Evolutionary conservation across 2,797 vertebrate genomes (phyloP), one percentile per base, ranked within the genome.

Genomic region (Neomorphus geoffroyi): DNA sequence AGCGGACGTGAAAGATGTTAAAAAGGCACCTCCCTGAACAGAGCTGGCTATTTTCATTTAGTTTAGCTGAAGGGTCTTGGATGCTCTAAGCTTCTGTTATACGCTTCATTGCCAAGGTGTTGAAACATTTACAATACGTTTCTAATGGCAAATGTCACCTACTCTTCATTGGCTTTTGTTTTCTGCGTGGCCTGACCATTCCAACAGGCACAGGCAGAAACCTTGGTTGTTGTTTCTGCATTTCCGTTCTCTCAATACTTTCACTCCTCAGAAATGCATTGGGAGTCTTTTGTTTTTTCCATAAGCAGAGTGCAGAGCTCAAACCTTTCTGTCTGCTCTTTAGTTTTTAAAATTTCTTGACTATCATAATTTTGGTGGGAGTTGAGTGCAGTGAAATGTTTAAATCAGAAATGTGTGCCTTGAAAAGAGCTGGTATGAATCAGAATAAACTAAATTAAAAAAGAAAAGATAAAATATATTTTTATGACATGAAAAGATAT

Each of bases 61-160:
- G 50, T 88, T 95, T 91, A 66, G 88, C 70, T 95, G 92, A 96
- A 95, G 85, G 74, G 75, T 88, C 86, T 88, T 83, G 82, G 82
- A 66, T 39, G 54, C 72, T 93, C 73, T 37, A 32, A 61, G 87
- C 61, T 82, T 80, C 89, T 91, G 73, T 77, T 88, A 53, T 1
- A 3, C 8, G 4, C 64, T 88, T 92, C 82, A 91, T 86, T 94
- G 92, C 93, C 79, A 86, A 92, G 87, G 90, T 93, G 92, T 90
- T 87, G 91, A 96, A 97, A 97, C 57, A 85, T 83, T 93, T 96
- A 95, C 85, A 94, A 35, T 64, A 80, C 0, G 0, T 72, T 90
- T 81, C 72, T 89, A 67, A 82, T 66, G 56, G 60, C 84, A 91
- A 92, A 86, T 80, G 65, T 88, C 85, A 86, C 57, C 88, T 53